Evolutionary conservation across 2,113 vertebrate species (phyloP).

Genomic region (Serilophus lunatus): DNA sequence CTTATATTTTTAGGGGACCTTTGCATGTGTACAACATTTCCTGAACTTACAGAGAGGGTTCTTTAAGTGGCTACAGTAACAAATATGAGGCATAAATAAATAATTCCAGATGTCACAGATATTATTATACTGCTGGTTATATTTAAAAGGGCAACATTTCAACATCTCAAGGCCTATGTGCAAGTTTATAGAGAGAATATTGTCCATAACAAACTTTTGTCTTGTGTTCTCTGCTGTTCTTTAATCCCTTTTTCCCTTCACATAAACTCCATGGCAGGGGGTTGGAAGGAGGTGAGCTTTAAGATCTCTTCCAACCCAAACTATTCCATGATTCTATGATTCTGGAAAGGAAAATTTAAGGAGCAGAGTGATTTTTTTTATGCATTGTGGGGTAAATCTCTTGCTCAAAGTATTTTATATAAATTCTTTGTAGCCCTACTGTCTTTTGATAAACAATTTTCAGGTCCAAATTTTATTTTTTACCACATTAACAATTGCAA

Average conservation of each 20-base stretch:
- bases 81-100: constrained; percentile 17
- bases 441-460: background rate
- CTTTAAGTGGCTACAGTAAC: constrained; percentile 15
- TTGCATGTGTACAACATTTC: background rate
- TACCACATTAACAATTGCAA: background rate
- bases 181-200: background rate
- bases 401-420: background rate
- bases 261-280: background rate
- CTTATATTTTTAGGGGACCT: background rate
- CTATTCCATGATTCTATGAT: background rate
- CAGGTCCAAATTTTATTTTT: background rate
- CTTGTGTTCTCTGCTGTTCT: background rate
- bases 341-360: background rate
- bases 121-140: background rate
- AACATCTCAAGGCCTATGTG: background rate
- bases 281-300: background rate
- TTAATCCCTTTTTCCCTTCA: background rate
- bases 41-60: background rate
- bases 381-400: background rate
- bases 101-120: constrained; percentile 20
- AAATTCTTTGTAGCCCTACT: background rate
- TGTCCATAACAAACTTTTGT: constrained; percentile 1
- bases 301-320: background rate
- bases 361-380: background rate
- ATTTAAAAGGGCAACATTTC: constrained; percentile 25